Evolutionary conservation across 2,113 vertebrate genomes (phyloP), one percentile per base, ranked within the genome.

Genomic region (Tachysurus vachellii): DNA sequence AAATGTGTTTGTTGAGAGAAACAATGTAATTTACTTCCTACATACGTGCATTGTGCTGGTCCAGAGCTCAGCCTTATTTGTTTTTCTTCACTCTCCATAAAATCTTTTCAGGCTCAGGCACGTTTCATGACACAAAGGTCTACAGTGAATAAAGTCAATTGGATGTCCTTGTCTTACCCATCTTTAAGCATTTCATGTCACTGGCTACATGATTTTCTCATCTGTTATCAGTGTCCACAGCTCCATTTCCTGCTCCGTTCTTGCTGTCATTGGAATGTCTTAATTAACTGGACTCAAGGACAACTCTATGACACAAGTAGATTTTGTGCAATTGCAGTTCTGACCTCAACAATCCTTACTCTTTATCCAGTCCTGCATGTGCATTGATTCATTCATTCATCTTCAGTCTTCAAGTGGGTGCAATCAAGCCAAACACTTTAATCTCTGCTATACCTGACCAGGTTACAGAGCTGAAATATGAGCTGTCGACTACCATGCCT

Each of bases 1-100:
- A 85, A 88, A 83, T 75, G 61, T 71, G 84, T 66, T 83, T 88
- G 80, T 88, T 91, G 88, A 86, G 82, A 47, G 62, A 80, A 88
- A 66, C 84, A 62, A 42, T 68, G 80, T 77, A 53, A 89, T 84
- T 88, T 88, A 82, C 56, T 9, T 62, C 64, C 83, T 66, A 54
- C 68, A 87, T 23, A 54, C 86, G 75, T 53, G 62, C 84, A 61
- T 64, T 75, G 66, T 54, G 61, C 56, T n/a, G 57, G 28, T 47
- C 23, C 16, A n/a, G 44, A 83, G 71, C 71, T 79, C 7, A 9
- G 17, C 81, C 62, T 62, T 31, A 84, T 88, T 86, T 86, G 86
- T 86, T 61, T 87, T 80, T 59, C 54, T 31, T 56, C 19, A n/a
- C 70, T 79, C 79, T 87, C 84, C 87, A 87, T 90, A 36, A 87